These are phyloP conservation scores for Ancistrus triradiatus DNA, from an alignment of 2,113 vertebrate species.

Conservation along the genomic window DNA sequence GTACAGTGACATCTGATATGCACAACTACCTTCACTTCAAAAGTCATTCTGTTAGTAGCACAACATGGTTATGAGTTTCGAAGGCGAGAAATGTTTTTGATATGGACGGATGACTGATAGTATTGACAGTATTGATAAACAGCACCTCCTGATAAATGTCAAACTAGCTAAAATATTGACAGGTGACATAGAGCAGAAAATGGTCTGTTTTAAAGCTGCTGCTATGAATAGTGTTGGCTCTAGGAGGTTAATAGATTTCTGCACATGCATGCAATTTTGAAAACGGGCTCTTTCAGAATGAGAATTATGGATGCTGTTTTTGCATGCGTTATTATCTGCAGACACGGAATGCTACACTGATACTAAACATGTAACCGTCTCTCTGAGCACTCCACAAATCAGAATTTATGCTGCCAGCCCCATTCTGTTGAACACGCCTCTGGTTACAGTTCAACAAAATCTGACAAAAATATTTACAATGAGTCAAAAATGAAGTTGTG, in stretches of 20 bases:
- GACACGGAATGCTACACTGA: conserved; percentile 4
- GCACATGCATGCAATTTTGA: not conserved
- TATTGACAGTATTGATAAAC: conserved; percentile 18
- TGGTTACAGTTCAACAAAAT: conserved; percentile 74
- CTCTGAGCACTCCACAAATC: conserved; percentile 58
- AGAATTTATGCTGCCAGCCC: conserved; percentile 75
- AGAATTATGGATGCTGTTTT: conserved; percentile 14
- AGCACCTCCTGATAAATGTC: conserved; percentile 3
- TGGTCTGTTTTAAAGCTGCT: not conserved
- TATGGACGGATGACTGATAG: conserved; percentile 24
- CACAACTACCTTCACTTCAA: conserved; percentile 27
- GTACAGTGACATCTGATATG: conserved; percentile 39
- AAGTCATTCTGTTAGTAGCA: conserved; percentile 30
- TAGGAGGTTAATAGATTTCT: conserved; percentile 11
- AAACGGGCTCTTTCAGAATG: too few relatives aligned
- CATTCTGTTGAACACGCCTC: conserved; percentile 69
- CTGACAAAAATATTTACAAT: conserved; percentile 80
- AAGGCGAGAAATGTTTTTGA: conserved; percentile 19
- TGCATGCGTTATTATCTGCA: conserved; percentile 10
- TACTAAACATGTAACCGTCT: conserved; percentile 3
- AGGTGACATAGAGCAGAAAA: conserved; percentile 8
- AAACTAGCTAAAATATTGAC: conserved; percentile 15
- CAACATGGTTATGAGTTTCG: conserved; percentile 32
- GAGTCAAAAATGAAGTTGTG: conserved; percentile 72
- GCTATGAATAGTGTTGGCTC: not conserved